Percentiles rank a stretch among this genome's conserved stretches.
Evolutionary conservation across 2,113 vertebrate species (phyloP).

Genomic region (Xiphias gladius): DNA sequence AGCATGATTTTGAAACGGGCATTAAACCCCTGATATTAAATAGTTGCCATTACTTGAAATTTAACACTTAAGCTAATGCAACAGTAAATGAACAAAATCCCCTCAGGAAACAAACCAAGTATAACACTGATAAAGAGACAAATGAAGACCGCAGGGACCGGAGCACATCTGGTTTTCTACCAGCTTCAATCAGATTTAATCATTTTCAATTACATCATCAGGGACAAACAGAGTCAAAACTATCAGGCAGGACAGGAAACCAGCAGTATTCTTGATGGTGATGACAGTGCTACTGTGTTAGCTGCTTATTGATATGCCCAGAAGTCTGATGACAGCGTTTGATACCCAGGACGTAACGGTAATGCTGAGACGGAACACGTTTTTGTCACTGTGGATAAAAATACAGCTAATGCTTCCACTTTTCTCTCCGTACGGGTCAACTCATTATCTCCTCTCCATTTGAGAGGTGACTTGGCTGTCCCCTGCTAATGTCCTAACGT

Average conservation of each 20-base stretch:
- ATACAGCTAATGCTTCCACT: neutral
- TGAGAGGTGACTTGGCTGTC: neutral
- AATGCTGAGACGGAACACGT: neutral
- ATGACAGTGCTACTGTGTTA: neutral
- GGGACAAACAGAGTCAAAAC: neutral
- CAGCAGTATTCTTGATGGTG: neutral
- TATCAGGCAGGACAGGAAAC: neutral
- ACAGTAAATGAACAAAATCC: neutral
- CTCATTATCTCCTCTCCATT: neutral
- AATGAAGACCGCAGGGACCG: neutral
- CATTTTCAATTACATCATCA: neutral
- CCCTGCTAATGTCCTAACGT: neutral
- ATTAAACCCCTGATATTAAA: neutral
- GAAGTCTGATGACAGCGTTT: neutral
- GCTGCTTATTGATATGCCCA: constrained; percentile 37
- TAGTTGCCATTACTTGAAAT: too few species aligned
- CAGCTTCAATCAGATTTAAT: constrained; percentile 7
- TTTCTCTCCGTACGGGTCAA: neutral
- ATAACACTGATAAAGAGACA: neutral
- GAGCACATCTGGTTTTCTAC: neutral
- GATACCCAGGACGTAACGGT: neutral
- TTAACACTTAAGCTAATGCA: neutral
- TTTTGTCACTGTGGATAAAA: neutral
- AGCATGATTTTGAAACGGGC: too few species aligned
- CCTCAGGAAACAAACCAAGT: neutral